Conservation (phyloP, 1,140 invertebrate genomes). For the Melanaphis sacchari region DNA sequence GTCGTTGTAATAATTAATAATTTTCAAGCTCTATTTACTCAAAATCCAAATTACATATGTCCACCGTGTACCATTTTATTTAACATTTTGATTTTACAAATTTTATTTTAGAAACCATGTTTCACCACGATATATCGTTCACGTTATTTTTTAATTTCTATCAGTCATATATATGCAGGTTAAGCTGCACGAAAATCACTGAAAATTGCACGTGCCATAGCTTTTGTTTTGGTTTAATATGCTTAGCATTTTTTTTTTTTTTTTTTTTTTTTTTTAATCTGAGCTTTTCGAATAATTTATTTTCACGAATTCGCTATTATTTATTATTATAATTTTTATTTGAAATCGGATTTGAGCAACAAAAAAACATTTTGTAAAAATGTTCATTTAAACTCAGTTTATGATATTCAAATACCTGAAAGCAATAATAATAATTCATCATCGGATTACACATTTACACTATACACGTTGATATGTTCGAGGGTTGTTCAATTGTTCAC, state of each 20-base stretch:
- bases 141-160: neutral
- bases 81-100: neutral
- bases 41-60: neutral
- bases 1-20: neutral
- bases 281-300: slow-evolving; percentile 31
- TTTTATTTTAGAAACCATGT: neutral
- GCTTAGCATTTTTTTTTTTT: neutral
- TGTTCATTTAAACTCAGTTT: slow-evolving; percentile 27
- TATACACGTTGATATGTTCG: slow-evolving; percentile 12
- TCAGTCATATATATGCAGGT: neutral
- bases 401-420: slow-evolving; percentile 26
- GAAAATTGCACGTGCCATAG: neutral
- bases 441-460: slow-evolving; percentile 8
- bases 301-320: neutral
- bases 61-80: neutral
- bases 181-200: neutral
- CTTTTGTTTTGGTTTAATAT: slow-evolving; percentile 1
- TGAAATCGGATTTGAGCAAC: neutral
- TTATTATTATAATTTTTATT: neutral
- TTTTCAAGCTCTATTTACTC: neutral
- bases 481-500: slow-evolving; percentile 40
- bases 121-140: neutral
- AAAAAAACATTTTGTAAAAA: neutral
- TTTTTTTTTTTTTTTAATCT: slow-evolving; percentile 26
- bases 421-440: slow-evolving; percentile 45